Percentiles rank a stretch among this genome's conserved stretches.
Evolutionary conservation across 2,888 invertebrate genomes (phyloP).

Genomic region (Epirrhoe tristata): DNA sequence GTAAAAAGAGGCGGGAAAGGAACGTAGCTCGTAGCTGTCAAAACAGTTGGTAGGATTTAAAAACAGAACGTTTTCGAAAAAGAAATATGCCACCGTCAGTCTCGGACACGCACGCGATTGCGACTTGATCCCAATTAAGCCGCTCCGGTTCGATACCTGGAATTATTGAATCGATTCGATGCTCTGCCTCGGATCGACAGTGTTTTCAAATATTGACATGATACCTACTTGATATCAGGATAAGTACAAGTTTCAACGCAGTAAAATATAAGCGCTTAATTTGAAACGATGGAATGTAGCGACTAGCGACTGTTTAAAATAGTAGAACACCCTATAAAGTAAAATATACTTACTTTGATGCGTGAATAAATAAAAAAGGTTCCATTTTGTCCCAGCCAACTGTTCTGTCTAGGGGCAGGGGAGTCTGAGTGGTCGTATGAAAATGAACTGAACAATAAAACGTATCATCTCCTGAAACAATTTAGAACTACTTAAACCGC

Average conservation of each 20-base stretch:
- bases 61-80: constrained; percentile 2
- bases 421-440: not conserved
- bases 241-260: too few species aligned
- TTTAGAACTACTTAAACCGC: constrained; percentile 3
- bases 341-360: too few species aligned
- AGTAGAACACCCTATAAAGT: too few species aligned
- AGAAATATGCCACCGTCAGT: constrained; percentile 18
- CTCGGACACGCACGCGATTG: constrained; percentile 44
- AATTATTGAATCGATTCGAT: constrained; percentile 61
- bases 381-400: too few species aligned
- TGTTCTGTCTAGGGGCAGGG: too few species aligned
- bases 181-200: constrained; percentile 53
- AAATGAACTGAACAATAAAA: not conserved
- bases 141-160: constrained; percentile 65
- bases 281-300: too few species aligned
- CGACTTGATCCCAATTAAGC: constrained; percentile 74
- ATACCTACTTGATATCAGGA: constrained; percentile 50
- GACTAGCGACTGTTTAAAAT: too few species aligned
- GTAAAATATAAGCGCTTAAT: too few species aligned
- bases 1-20: not conserved
- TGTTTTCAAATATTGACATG: constrained; percentile 70
- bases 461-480: not conserved
- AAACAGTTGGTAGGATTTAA: not conserved
- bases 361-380: too few species aligned
- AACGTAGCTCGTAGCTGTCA: constrained; percentile 1